Evolutionary conservation across 1,140 invertebrate species (phyloP).

Genomic region (Philotrypesis tridentata): DNA sequence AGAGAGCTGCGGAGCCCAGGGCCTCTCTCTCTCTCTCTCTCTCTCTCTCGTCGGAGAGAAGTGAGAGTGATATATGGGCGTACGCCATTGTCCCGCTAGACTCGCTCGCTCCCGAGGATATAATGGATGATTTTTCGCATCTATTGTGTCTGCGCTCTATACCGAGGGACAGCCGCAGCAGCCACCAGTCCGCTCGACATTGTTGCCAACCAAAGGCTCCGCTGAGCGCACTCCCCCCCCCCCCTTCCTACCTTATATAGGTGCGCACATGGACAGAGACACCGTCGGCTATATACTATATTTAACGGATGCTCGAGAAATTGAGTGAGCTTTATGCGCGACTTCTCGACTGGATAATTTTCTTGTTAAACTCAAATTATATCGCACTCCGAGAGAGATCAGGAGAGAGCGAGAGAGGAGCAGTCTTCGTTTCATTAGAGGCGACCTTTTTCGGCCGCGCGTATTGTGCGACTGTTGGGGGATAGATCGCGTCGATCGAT

Average conservation of each 20-base stretch:
- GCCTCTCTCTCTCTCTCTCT: too few relatives aligned
- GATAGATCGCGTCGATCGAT: slow-evolving; percentile 57
- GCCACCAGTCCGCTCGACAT: slow-evolving; percentile 59
- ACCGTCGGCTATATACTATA: not conserved
- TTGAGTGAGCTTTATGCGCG: slow-evolving; percentile 29
- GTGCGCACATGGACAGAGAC: too few relatives aligned
- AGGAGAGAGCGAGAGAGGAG: slow-evolving; percentile 14
- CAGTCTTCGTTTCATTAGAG: not conserved
- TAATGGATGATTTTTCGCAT: slow-evolving; percentile 74
- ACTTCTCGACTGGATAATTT: slow-evolving; percentile 71
- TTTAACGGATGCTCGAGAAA: not conserved
- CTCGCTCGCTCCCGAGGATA: slow-evolving; percentile 60
- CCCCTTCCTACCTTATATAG: slow-evolving; percentile 19
- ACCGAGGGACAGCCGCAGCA: slow-evolving; percentile 30
- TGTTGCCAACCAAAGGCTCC: slow-evolving; percentile 63
- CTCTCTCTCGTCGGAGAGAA: too few relatives aligned
- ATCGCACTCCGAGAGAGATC: not conserved
- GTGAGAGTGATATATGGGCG: slow-evolving; percentile 71
- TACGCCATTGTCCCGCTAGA: slow-evolving; percentile 65
- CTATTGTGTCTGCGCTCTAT: slow-evolving; percentile 66
- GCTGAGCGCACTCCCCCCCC: too few relatives aligned
- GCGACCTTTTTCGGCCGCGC: too few relatives aligned
- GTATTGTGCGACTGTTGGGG: too few relatives aligned
- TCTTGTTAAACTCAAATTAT: slow-evolving; percentile 65
- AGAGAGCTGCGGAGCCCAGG: slow-evolving; percentile 45